Base-by-base conservation (phyloP, 2,113 vertebrate species). In the Ailuropoda melanoleuca region DNA sequence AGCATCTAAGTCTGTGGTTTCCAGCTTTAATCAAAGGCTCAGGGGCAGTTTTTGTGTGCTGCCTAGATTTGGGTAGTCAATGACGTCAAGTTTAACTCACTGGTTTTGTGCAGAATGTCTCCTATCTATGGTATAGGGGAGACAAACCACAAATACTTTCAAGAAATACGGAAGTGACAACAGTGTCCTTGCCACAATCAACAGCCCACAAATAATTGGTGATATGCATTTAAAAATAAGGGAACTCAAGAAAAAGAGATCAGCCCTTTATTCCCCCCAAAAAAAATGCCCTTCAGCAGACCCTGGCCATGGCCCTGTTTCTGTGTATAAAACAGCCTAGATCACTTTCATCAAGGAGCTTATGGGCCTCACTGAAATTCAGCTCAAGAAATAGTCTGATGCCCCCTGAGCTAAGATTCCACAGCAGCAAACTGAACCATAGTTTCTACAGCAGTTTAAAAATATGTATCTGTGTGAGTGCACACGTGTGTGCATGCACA, bases 141-240 rank as follows among this genome's bases (percentile, higher is more conserved):
- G 88, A 56, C 56, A 96, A 94, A 95, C 83, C 81, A 88, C 91
- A 86, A n/a, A 74, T 72, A 55, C 82, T 62, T 93, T 91, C 31
- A 80, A 80, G 60, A 85, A 97, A 83, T 4, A 92, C 66, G 77
- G 95, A 89, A 88, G 82, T 83, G 58, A 88, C 43, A 29, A 3
- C 0, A 37, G 43, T 15, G 23, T n/a, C 37, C 37, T 72, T 66
- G 82, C 88, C 96, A 92, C 62, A 91, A 8, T n/a, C 29, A 58
- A 78, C 21, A 89, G 96, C 77, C 87, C 37, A 82, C 85, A 84
- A 81, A 39, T 37, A 86, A 90, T n/a, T 56, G 37, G 50, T 6
- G 5, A 81, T 34, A 70, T 24, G 29, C 72, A 58, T 23, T 39
- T 58, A 64, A 77, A 26, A 95, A 56, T 23, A 43, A 89, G 80